Percentiles rank a stretch among this genome's conserved stretches.
Evolutionary conservation across 2,113 vertebrate species (phyloP).

Genomic region (Scalopus aquaticus): DNA sequence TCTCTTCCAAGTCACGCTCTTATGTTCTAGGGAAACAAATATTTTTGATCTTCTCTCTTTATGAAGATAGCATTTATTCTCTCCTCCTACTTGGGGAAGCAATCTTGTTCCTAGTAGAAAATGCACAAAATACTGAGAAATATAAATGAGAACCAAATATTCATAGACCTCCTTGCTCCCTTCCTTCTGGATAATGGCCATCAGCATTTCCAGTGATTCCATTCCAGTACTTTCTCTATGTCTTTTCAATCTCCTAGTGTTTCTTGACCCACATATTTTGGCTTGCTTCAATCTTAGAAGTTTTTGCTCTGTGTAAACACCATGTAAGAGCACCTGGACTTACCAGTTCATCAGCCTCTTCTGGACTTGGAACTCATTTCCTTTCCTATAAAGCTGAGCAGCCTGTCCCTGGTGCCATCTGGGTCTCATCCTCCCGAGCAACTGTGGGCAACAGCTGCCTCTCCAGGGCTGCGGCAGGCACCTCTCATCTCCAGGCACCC

Average conservation of each 20-base stretch:
- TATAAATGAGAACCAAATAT: neutral
- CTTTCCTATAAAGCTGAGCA: neutral
- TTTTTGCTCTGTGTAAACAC: neutral
- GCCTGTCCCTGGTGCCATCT: neutral
- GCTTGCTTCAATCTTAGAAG: neutral
- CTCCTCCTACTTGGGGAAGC: conserved; percentile 5
- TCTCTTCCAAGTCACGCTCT: neutral
- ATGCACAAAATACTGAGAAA: conserved; percentile 8
- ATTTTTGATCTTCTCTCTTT: neutral
- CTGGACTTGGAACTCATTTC: neutral
- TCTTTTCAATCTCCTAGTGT: neutral
- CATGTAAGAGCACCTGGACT: neutral
- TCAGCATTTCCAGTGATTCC: neutral
- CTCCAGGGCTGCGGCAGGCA: no score
- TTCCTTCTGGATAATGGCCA: neutral
- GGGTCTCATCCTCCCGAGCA: neutral
- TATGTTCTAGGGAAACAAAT: neutral
- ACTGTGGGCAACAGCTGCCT: neutral
- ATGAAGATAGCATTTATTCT: neutral
- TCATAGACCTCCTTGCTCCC: neutral
- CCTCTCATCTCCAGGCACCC: accelerated
- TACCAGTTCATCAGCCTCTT: conserved; percentile 25
- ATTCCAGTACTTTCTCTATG: neutral
- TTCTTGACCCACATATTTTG: neutral
- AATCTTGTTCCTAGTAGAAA: conserved; percentile 6